A percentile compares a stretch with the other conserved stretches of the same genome.
Conservation (phyloP, 1,140 invertebrate genomes). For the Yoshiicerus persimilis region DNA sequence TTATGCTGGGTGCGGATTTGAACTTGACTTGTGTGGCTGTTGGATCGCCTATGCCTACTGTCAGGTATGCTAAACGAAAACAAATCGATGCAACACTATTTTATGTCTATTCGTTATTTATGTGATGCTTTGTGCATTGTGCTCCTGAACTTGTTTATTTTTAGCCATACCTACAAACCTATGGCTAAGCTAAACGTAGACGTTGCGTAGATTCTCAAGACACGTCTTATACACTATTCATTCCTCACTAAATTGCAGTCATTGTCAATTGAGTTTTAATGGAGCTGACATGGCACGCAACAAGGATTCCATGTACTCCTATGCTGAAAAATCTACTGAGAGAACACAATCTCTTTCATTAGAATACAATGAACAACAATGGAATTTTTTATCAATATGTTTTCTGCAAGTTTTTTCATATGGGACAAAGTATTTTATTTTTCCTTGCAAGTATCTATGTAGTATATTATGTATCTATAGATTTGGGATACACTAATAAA, state of each 20-base stretch:
- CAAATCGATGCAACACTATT: neutral
- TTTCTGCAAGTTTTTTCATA: neutral
- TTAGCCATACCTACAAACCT: neutral
- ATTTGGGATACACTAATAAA: neutral
- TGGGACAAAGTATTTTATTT: no score
- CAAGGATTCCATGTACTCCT: neutral
- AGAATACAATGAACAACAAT: neutral
- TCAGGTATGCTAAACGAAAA: constrained; percentile 61
- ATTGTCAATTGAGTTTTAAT: neutral
- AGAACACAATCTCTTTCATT: neutral
- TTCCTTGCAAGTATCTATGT: no score
- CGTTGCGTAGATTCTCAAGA: no score
- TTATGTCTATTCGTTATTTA: neutral
- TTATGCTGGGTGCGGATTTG: constrained; percentile 83
- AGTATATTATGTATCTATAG: neutral
- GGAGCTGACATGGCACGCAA: neutral
- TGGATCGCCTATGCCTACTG: constrained; percentile 95
- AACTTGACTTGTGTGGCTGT: constrained; percentile 95
- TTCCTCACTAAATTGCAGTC: neutral
- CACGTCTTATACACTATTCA: no score
- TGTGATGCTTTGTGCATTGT: neutral
- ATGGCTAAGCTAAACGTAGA: neutral
- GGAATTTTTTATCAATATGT: neutral
- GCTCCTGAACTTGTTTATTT: neutral
- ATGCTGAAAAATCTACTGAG: neutral